Conservation (phyloP, 1,140 invertebrate genomes). For the Aphidius ervi region DNA sequence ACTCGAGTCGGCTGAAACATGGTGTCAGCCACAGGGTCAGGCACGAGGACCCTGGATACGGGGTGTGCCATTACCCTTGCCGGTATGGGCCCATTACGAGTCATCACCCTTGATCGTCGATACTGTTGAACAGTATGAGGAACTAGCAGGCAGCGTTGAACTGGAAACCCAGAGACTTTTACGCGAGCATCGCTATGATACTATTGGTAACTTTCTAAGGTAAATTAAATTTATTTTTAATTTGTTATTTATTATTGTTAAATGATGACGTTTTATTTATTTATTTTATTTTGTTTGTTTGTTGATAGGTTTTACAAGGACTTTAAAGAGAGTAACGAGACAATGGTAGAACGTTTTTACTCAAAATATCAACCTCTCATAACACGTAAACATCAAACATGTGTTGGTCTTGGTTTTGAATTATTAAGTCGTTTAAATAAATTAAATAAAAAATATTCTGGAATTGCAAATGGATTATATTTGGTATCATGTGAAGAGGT, state of each 20-base stretch:
- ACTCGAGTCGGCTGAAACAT: constrained; percentile 66
- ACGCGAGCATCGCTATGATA: constrained; percentile 79
- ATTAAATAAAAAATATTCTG: constrained; percentile 60
- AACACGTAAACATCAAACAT: constrained; percentile 73
- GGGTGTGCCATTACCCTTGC: constrained; percentile 51
- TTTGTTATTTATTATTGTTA: constrained; percentile 13
- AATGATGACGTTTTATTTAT: too few relatives aligned
- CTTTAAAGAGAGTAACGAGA: constrained; percentile 61
- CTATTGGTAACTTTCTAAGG: constrained; percentile 76
- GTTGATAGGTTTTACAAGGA: constrained; percentile 65
- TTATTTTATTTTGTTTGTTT: constrained; percentile 7
- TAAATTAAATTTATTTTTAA: constrained; percentile 31
- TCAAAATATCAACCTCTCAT: constrained; percentile 74
- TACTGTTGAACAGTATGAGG: constrained; percentile 70
- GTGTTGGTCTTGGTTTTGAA: constrained; percentile 81
- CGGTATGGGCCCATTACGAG: constrained; percentile 52
- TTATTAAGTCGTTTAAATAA: constrained; percentile 60
- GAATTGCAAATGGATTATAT: constrained; percentile 63
- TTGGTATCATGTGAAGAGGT: constrained; percentile 86
- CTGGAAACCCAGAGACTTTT: constrained; percentile 70
- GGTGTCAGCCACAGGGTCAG: constrained; percentile 55
- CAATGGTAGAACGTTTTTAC: constrained; percentile 65
- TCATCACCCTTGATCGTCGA: constrained; percentile 54
- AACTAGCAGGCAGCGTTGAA: constrained; percentile 72
- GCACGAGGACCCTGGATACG: constrained; percentile 52